Conservation (phyloP, 2,797 vertebrate species). For the Malurus leucopterus region DNA sequence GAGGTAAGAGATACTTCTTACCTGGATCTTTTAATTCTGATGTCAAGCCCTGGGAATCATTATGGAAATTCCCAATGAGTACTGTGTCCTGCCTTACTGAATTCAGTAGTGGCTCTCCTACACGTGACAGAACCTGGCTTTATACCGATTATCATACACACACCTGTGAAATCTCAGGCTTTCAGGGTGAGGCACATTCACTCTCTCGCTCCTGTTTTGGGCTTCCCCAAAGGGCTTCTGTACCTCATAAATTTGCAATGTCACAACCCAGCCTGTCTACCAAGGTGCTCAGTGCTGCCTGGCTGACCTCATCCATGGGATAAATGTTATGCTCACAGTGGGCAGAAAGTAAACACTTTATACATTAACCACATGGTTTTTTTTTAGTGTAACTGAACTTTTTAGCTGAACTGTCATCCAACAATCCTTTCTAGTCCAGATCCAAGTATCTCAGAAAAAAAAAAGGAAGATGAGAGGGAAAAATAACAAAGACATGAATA, state of each 20-base stretch:
- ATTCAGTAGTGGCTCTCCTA: not conserved
- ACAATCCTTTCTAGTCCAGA: not conserved
- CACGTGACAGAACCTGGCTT: not conserved
- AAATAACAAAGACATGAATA: not conserved
- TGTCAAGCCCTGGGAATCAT: not conserved
- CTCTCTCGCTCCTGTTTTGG: not conserved
- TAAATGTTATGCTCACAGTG: not conserved
- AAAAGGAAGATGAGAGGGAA: not conserved
- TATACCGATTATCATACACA: not conserved
- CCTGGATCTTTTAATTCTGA: not conserved
- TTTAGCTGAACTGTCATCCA: not conserved
- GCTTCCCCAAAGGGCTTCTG: not conserved
- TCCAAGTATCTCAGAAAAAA: not conserved
- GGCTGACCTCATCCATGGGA: not conserved
- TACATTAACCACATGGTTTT: not conserved
- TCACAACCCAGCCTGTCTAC: not conserved
- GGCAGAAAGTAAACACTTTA: not conserved
- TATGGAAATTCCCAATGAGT: accelerated
- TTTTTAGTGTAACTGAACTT: not conserved
- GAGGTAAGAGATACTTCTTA: not conserved
- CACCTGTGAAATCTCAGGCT: not conserved
- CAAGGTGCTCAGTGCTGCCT: not conserved
- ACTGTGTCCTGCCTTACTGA: not conserved
- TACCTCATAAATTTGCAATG: not conserved
- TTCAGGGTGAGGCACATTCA: not conserved